Evolutionary conservation across 2,113 vertebrate species (phyloP), one percentile per base, ranked within the genome.

Genomic region (Corynorhinus townsendii): DNA sequence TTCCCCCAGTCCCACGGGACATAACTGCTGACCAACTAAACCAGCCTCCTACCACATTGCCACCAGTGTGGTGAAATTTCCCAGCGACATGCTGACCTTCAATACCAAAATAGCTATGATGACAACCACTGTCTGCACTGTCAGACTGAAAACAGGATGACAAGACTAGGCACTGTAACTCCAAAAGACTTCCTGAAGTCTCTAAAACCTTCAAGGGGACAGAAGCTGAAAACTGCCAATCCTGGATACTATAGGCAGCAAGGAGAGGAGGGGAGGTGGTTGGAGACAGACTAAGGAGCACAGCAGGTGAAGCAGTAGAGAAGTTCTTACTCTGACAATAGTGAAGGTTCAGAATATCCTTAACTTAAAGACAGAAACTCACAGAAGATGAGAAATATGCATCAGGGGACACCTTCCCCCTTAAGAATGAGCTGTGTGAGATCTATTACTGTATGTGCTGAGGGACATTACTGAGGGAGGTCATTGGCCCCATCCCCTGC

Each of bases 341-440:
- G 52, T 1, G 7, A 82, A 56, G n/a, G 40, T 35, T 7, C 35
- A 35, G 19, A 43, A 33, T 14, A 68, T 24, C 54, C 49, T 89
- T 28, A 19, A 54, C 72, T 90, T 94, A 40, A 64, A 80, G 77
- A 54, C 62, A 77, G 16, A 49, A 72, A 89, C 14, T 52, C 64
- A 81, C 3, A 45, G 35, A 45, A 80, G 40, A 89, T 33, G 56
- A 90, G 26, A 86, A 47, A 43, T 1, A 84, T 0, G 11, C 24
- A n/a, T 59, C 2, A 45, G n/a, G 56, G 20, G 47, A 56, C 5
- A 71, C 6, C 2, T 45, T 10, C 56, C 20, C 11, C n/a, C 14
- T 38, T 28, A 69, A 38, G 69, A 86, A n/a, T 4, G 49, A 87
- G 40, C 20, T 35, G 10, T 5, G 17, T 52, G 45, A 82, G 47